Percentiles rank a stretch among this genome's conserved stretches.
Conservation (phyloP, 2,888 invertebrate genomes). For the Tenthredo mesomela region DNA sequence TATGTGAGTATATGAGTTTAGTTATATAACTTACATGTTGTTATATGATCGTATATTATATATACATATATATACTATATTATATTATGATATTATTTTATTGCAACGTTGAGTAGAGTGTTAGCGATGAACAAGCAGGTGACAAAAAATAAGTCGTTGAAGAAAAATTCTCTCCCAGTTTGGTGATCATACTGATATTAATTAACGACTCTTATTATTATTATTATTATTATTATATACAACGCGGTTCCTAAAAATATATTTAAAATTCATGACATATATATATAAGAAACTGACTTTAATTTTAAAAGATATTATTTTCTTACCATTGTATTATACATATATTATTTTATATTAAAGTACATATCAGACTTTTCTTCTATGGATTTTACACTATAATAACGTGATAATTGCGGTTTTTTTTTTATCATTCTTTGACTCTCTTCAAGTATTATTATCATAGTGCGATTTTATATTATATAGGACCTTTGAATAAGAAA, state of each 20-base stretch:
- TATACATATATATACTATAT: constrained; percentile 13
- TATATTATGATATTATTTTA: constrained; percentile 40
- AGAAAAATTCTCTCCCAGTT: not conserved
- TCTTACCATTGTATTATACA: not conserved
- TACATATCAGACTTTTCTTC: constrained; percentile 28
- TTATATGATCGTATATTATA: constrained; percentile 15
- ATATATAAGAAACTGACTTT: not conserved
- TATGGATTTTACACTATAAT: not conserved
- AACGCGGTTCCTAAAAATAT: too few relatives aligned
- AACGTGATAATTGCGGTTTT: not conserved
- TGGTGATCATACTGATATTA: not conserved
- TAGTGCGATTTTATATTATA: not conserved
- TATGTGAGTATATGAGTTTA: not conserved
- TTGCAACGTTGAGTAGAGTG: constrained; percentile 29
- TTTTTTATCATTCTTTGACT: not conserved
- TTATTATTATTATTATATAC: not conserved
- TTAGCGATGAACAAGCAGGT: not conserved
- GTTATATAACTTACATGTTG: constrained; percentile 19
- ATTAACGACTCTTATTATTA: not conserved
- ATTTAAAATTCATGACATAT: not conserved
- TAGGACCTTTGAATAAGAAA: not conserved
- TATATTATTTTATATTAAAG: not conserved
- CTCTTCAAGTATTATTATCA: not conserved
- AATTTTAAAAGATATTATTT: not conserved
- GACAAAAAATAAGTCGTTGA: not conserved